A percentile compares a stretch with the other conserved stretches of the same genome.
These are phyloP conservation scores for Monochamus saltuarius DNA, from an alignment of 1,140 invertebrate genomes.

Conservation along the genomic window DNA sequence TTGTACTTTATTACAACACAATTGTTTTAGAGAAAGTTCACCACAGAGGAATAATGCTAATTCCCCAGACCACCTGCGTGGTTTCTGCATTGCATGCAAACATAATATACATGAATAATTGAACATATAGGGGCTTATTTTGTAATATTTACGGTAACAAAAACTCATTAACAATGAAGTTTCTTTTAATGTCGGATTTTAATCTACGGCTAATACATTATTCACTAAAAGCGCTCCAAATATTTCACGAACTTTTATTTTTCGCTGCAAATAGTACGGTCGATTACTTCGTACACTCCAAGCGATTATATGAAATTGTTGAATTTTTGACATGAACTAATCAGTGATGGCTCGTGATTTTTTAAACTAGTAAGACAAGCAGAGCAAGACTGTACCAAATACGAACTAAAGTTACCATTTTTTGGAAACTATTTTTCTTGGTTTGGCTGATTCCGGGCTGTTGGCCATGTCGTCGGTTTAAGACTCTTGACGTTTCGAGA, in stretches of 20 bases:
- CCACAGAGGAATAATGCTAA: slow-evolving; percentile 15
- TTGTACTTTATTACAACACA: slow-evolving; percentile 9
- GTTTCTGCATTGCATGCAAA: slow-evolving; percentile 12
- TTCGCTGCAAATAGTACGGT: background rate
- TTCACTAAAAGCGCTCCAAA: background rate
- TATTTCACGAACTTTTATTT: slow-evolving; percentile 4
- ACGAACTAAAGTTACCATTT: too few relatives aligned
- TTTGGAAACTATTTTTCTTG: too few relatives aligned
- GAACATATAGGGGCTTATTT: slow-evolving; percentile 14
- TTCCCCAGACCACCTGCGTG: slow-evolving; percentile 15
- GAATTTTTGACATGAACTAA: too few relatives aligned
- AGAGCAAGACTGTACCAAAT: too few relatives aligned
- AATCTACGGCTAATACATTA: slow-evolving; percentile 9
- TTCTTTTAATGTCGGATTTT: slow-evolving; percentile 8
- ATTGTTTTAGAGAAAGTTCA: slow-evolving; percentile 18
- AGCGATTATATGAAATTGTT: too few relatives aligned
- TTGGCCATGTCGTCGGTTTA: too few relatives aligned
- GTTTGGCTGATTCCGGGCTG: too few relatives aligned
- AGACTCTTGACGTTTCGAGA: too few relatives aligned
- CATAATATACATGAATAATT: slow-evolving; percentile 18
- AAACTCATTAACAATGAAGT: slow-evolving; percentile 15
- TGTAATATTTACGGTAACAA: slow-evolving; percentile 15
- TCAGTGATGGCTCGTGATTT: too few relatives aligned
- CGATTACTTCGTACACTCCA: too few relatives aligned
- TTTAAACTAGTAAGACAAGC: too few relatives aligned